A percentile compares a stretch with the other conserved stretches of the same genome.
phyloP scores from a whole-genome alignment of 1,140 invertebrate genomes.

The Conus ventricosus region DNA sequence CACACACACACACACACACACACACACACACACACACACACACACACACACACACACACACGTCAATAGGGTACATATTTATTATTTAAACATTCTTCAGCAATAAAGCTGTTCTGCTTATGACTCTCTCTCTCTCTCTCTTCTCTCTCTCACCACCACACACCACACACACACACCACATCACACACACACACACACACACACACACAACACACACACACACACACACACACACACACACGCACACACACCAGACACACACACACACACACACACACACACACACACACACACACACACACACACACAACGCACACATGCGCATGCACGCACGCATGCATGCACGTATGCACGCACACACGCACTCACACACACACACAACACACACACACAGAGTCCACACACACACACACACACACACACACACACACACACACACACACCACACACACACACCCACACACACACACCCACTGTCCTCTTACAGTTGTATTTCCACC shows the following conservation, averaged over 20 bases:
- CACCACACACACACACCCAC: not conserved
- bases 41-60: too few species aligned
- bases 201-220: not conserved
- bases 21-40: too few species aligned
- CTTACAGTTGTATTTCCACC: too few species aligned
- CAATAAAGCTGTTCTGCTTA: too few species aligned
- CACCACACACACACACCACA: too few species aligned
- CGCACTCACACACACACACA: not conserved
- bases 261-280: not conserved
- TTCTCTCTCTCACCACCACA: too few species aligned
- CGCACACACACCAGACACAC: not conserved
- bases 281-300: not conserved
- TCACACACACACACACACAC: not conserved
- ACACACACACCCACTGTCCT: too few species aligned
- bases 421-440: constrained; percentile 7
- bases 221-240: not conserved
- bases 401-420: constrained; percentile 13
- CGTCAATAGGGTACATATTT: too few species aligned
- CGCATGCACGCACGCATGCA: not conserved
- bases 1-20: too few species aligned
- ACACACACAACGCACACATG: not conserved
- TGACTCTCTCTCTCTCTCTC: too few species aligned
- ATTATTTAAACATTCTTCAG: too few species aligned
- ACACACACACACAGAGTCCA: not conserved
- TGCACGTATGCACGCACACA: not conserved